Evolutionary conservation across 2,113 vertebrate species (phyloP), one percentile per base, ranked within the genome.

Genomic region (Hippocampus barbouri): DNA sequence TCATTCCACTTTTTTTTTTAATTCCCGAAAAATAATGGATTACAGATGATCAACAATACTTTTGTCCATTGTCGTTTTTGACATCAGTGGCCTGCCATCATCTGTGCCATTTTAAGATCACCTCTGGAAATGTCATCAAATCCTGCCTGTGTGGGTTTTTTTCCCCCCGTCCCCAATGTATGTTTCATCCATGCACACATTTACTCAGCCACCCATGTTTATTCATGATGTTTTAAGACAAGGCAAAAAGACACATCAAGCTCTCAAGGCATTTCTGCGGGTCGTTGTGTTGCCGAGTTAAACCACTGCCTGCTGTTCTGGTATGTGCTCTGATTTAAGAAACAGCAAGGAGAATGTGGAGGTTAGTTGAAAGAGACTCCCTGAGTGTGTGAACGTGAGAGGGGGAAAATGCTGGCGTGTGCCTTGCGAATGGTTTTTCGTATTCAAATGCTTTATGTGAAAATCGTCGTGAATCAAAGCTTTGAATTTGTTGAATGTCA

Each of bases 181-280:
- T 72, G 81, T 85, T 79, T 75, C 65, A 87, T 71, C 81, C 68
- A 72, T 64, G 67, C 74, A 73, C 73, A 72, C 80, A 70, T 81
- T 83, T 80, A 80, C 80, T 71, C 69, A 51, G 73, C 78, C 83
- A 77, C 77, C 82, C 83, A 75, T 86, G 86, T 89, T 86, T 88
- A 86, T 78, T 84, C 82, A 82, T 83, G 79, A 75, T 74, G 56
- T 68, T 81, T 51, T 80, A 84, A 83, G 74, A 81, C 56, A 70
- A 83, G 75, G 78, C 81, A 79, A 85, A 80, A 81, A 80, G 85
- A 79, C 84, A 84, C 78, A 78, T 84, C 82, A 85, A 86, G 83
- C 79, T 90, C 88, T 90, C 87, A 89, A 90, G 85, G 85, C 88
- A 87, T 89, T 92, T 88, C 86, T 88, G 86, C 86, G 88, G 81